Evolutionary conservation across 1,140 invertebrate species (phyloP).

Genomic region (Drosophila quadrilineata): DNA sequence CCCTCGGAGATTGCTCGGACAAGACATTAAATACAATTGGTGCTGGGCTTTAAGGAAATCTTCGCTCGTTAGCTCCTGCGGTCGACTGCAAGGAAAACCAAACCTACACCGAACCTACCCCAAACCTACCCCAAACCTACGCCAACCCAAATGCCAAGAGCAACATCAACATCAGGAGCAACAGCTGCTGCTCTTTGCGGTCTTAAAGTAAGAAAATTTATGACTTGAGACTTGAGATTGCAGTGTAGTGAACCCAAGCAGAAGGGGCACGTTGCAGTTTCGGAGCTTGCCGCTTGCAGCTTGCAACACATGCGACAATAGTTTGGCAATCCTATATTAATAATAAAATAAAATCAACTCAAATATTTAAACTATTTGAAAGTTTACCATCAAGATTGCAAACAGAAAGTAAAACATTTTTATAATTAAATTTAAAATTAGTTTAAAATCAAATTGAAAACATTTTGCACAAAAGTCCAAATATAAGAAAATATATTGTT

Average conservation of each 20-base stretch:
- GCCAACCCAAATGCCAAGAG: no score
- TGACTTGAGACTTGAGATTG: constrained; percentile 21
- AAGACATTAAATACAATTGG: constrained; percentile 70
- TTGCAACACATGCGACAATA: background rate
- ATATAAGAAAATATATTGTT: no score
- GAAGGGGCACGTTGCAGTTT: background rate
- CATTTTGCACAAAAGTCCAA: no score
- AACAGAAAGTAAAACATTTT: no score
- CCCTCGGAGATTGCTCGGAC: constrained; percentile 46
- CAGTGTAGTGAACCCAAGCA: constrained; percentile 3
- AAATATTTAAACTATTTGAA: background rate
- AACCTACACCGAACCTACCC: no score
- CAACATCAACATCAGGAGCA: no score
- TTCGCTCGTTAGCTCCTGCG: constrained; percentile 44
- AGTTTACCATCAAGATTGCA: no score
- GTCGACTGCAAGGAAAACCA: constrained; percentile 5
- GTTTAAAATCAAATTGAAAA: no score
- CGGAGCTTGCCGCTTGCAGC: background rate
- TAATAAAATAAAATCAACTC: background rate
- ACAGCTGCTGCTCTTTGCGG: constrained; percentile 59
- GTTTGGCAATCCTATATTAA: background rate
- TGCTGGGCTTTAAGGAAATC: constrained; percentile 47
- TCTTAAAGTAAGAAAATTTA: constrained; percentile 48
- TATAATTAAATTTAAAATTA: no score
- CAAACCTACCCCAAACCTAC: no score